Base-by-base conservation (phyloP, 1,140 invertebrate genomes). In the Ceratina calcarata region DNA sequence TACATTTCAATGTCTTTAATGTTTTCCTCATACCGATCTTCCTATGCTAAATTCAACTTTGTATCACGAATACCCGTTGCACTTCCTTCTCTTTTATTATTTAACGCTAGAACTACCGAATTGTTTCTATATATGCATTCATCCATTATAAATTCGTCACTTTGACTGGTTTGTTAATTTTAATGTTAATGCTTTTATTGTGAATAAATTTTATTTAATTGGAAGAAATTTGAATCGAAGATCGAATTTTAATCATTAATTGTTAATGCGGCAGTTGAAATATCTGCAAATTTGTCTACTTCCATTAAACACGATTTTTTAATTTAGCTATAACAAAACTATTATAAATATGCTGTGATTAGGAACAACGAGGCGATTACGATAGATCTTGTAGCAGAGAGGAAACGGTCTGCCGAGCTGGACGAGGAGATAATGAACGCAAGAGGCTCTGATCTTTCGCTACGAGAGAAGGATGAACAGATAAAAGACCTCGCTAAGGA, bases 401-500 rank as follows among this genome's bases (percentile, higher is more conserved):
- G 87, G 68, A 88, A 87, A 45, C 87, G 89, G 10, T 73, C 86
- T 0, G 55, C 78, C 0, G 87, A 92, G 15, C 53, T 92, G 22
- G 90, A 93, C 6, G 84, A 88, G 0, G 79, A 89, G 24, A 65
- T 90, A 2, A 67, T 78, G 20, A 89, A 81, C 6, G 77, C 79
- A 0, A 89, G 87, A 51, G 81, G 87, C 20, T 89, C 86, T 6
- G 81, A 91, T n/a, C 49, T 89, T 2, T 61, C 74, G 7, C 65
- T 88, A 8, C 75, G 86, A 13, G 89, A 90, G 16, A 93, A 91
- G 58, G 89, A 93, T 8, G 88, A 93, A 20, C 88, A 86, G 53
- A 92, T 93, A 78, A 67, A 73, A 6, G 90, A 91, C 67, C 61
- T 93, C 32, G 62, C 70, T 15, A 90, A 83, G 13, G 92, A 93